These are phyloP conservation scores for Stenodema calcarata DNA, from an alignment of 2,888 invertebrate species.

Conservation along the genomic window DNA sequence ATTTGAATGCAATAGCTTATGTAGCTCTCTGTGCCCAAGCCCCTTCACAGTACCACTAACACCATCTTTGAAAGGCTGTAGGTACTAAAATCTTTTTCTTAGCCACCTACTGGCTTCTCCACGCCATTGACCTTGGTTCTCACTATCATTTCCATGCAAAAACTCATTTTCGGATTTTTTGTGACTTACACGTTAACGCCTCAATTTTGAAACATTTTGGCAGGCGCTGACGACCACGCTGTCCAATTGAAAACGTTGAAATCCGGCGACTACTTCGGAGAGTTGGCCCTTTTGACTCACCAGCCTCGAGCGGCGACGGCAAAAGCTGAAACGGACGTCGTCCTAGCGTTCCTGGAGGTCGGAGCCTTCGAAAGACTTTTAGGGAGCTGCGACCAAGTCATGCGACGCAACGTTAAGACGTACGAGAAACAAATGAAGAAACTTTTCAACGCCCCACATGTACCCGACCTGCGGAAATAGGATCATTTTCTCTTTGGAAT, in stretches of 20 bases:
- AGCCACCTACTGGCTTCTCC: no score
- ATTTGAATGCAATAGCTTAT: no score
- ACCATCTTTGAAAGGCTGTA: no score
- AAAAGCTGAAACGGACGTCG: conserved; percentile 82
- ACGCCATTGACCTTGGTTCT: no score
- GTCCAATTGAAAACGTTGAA: conserved; percentile 64
- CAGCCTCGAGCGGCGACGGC: conserved; percentile 93
- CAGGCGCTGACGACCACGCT: neutral
- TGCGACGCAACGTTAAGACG: conserved; percentile 63
- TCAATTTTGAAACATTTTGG: neutral
- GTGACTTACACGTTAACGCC: no score
- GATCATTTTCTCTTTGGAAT: neutral
- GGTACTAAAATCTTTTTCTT: no score
- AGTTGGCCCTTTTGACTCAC: conserved; percentile 94
- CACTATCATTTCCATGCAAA: no score
- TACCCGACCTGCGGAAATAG: neutral
- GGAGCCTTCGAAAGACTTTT: conserved; percentile 51
- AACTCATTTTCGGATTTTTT: no score
- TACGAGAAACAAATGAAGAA: conserved; percentile 91
- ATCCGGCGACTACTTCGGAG: conserved; percentile 89
- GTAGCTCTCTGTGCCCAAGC: no score
- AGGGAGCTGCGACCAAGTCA: conserved; percentile 47
- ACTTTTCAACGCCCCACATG: conserved; percentile 66
- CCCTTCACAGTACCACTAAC: no score
- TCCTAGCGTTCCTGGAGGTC: conserved; percentile 73